These are phyloP conservation scores for Campoletis raptor DNA, from an alignment of 2,888 invertebrate species.

Conservation along the genomic window DNA sequence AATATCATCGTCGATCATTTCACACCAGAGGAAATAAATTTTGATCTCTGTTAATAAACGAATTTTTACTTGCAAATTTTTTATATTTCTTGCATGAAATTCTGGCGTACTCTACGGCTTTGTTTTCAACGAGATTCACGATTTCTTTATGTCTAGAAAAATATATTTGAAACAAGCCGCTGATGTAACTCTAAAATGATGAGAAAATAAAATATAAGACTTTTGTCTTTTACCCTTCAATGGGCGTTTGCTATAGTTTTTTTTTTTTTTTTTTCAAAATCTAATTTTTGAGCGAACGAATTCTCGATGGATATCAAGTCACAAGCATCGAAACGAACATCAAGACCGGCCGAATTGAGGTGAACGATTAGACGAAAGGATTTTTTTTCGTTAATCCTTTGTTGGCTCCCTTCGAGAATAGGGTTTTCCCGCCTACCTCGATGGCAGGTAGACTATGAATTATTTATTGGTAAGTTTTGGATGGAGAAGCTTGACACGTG, in stretches of 20 bases:
- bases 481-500: background rate
- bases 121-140: too few species aligned
- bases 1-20: too few species aligned
- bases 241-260: background rate
- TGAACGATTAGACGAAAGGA: background rate
- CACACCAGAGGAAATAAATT: too few species aligned
- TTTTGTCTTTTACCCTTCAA: background rate
- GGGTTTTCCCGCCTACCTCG: background rate
- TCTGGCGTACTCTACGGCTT: too few species aligned
- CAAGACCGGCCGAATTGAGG: background rate
- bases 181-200: background rate
- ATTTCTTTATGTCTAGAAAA: background rate
- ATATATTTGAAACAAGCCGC: background rate
- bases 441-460: constrained; percentile 4
- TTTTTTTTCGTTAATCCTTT: background rate
- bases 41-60: too few species aligned
- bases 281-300: background rate
- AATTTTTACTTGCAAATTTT: too few species aligned
- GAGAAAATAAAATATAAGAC: too few species aligned
- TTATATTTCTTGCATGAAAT: background rate
- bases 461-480: constrained; percentile 5
- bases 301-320: background rate
- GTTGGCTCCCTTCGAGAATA: background rate
- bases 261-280: too few species aligned
- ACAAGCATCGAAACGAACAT: too few species aligned